Conservation (phyloP, 2,888 invertebrate species). For the Scaptomyza reducta region DNA sequence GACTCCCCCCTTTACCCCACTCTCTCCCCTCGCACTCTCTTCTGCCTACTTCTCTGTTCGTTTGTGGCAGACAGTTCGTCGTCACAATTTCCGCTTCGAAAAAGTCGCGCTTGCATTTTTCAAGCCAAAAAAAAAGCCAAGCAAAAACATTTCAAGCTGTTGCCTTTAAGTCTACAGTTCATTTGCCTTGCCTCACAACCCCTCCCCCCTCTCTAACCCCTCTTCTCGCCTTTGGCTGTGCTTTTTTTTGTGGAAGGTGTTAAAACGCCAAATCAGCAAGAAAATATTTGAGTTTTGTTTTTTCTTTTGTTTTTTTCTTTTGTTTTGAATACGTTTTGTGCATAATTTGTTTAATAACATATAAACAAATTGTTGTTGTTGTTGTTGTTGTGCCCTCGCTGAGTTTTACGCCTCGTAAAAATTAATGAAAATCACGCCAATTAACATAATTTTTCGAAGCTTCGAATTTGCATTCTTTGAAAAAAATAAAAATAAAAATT, state of each 20-base stretch:
- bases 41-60: background rate
- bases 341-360: constrained; percentile 36
- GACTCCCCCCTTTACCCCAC: constrained; percentile 26
- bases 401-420: constrained; percentile 74
- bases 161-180: constrained; percentile 9
- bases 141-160: constrained; percentile 6
- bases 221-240: constrained; percentile 11
- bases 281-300: constrained; percentile 1
- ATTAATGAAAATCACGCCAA: constrained; percentile 69
- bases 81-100: constrained; percentile 66
- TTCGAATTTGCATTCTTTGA: background rate
- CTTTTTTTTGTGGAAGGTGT: constrained; percentile 43
- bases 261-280: constrained; percentile 70
- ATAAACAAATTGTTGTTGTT: constrained; percentile 7
- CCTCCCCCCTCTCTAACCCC: background rate
- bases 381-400: constrained; percentile 59
- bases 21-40: background rate
- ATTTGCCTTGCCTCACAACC: constrained; percentile 9
- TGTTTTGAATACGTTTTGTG: too few species aligned
- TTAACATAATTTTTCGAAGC: constrained; percentile 75
- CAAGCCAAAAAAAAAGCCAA: constrained; percentile 28
- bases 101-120: constrained; percentile 20
- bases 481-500: constrained; percentile 7
- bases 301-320: constrained; percentile 13
- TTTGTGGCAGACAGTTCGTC: constrained; percentile 59